Evolutionary conservation across 2,888 invertebrate genomes (phyloP).

Genomic region (Seira sanloemensis): DNA sequence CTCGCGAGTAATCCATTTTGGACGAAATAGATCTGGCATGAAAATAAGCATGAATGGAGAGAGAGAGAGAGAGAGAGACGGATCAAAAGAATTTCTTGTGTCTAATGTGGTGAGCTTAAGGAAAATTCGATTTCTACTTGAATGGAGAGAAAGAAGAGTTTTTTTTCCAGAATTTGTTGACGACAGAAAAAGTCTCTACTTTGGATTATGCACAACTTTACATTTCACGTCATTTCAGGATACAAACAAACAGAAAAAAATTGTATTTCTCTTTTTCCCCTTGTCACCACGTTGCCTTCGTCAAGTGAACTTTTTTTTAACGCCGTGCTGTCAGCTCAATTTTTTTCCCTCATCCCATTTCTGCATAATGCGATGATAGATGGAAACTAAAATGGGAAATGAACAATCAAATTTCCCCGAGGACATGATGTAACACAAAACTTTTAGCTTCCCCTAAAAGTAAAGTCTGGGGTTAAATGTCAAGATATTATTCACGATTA

Average conservation of each 20-base stretch:
- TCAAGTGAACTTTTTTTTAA: not conserved
- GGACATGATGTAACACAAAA: no score
- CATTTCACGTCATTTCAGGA: not conserved
- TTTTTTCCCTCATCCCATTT: no score
- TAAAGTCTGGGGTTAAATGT: not conserved
- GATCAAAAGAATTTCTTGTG: not conserved
- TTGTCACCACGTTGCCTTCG: not conserved
- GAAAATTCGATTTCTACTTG: not conserved
- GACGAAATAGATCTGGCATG: no score
- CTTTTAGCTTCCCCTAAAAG: not conserved
- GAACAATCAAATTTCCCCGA: not conserved
- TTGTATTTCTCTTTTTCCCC: not conserved
- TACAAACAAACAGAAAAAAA: no score
- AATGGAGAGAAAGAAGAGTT: not conserved
- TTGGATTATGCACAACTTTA: not conserved
- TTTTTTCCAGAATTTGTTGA: no score
- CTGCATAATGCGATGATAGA: no score
- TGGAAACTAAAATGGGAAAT: no score
- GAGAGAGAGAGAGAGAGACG: not conserved
- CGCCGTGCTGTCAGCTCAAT: no score
- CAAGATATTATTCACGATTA: constrained; percentile 4
- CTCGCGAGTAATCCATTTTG: no score
- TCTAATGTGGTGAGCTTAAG: not conserved
- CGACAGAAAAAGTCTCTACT: no score
- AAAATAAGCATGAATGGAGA: no score